Evolutionary conservation across 2,113 vertebrate species (phyloP).

Genomic region (Boleophthalmus pectinirostris): DNA sequence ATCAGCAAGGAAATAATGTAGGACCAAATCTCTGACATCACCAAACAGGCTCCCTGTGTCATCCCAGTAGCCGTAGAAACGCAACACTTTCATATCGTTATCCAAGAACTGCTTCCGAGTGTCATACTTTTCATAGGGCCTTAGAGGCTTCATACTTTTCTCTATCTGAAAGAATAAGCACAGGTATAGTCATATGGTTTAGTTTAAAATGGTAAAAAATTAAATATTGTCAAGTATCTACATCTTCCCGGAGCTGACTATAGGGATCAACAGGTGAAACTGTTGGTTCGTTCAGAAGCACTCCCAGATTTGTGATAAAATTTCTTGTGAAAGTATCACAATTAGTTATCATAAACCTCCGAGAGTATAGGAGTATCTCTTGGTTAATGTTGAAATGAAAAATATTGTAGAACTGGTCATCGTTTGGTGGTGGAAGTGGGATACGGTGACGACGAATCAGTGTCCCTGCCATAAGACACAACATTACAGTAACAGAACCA

Average conservation of each 20-base stretch:
- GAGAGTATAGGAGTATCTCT: slow-evolving; percentile 82
- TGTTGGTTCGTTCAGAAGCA: slow-evolving; percentile 73
- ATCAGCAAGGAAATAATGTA: slow-evolving; percentile 89
- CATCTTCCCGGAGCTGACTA: slow-evolving; percentile 74
- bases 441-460: slow-evolving; percentile 85
- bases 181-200: too few relatives aligned
- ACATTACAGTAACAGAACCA: not conserved
- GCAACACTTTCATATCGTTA: slow-evolving; percentile 81
- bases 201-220: not conserved
- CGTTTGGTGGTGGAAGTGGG: slow-evolving; percentile 83
- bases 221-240: slow-evolving; percentile 25
- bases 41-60: slow-evolving; percentile 73
- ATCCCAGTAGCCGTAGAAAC: slow-evolving; percentile 90
- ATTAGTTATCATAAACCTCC: slow-evolving; percentile 81
- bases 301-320: slow-evolving; percentile 86
- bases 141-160: slow-evolving; percentile 77
- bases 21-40: slow-evolving; percentile 78
- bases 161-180: slow-evolving; percentile 65
- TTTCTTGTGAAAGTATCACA: slow-evolving; percentile 88
- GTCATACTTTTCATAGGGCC: slow-evolving; percentile 82
- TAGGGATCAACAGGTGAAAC: slow-evolving; percentile 83
- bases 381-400: slow-evolving; percentile 87
- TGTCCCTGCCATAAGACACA: slow-evolving; percentile 74
- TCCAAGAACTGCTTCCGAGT: slow-evolving; percentile 86
- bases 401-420: slow-evolving; percentile 86